Evolutionary conservation across 2,888 invertebrate genomes (phyloP).

Genomic region (Drosophila leonis): DNA sequence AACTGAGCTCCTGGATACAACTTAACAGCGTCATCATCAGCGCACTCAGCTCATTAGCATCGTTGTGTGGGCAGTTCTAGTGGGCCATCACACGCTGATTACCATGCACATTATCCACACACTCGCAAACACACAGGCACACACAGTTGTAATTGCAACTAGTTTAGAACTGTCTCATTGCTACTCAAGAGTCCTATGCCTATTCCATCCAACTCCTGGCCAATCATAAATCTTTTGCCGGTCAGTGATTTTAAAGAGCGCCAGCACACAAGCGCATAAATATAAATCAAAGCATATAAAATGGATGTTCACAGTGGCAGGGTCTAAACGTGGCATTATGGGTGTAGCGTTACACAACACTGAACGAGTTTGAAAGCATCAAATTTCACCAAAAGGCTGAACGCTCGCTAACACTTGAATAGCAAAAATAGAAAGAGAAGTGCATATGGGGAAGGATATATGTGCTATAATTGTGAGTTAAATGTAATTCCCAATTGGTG

Average conservation of each 20-base stretch:
- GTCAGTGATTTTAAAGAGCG: slow-evolving; percentile 46
- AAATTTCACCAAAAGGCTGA: slow-evolving; percentile 29
- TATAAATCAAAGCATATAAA: slow-evolving; percentile 65
- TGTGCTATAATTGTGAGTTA: not conserved
- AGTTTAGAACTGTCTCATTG: slow-evolving; percentile 31
- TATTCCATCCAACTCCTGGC: slow-evolving; percentile 3
- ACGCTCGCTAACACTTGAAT: slow-evolving; percentile 15
- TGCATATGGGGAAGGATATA: not conserved
- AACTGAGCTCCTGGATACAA: slow-evolving; percentile 4
- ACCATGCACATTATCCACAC: slow-evolving; percentile 54
- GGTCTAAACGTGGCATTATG: slow-evolving; percentile 22
- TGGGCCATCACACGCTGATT: slow-evolving; percentile 61
- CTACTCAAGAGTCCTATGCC: slow-evolving; percentile 34
- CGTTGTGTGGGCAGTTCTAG: slow-evolving; percentile 56
- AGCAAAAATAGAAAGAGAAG: not conserved
- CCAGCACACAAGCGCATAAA: slow-evolving; percentile 59
- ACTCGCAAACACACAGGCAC: slow-evolving; percentile 25
- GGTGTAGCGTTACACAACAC: slow-evolving; percentile 51
- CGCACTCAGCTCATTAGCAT: slow-evolving; percentile 63
- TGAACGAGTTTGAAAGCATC: slow-evolving; percentile 34
- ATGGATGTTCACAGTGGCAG: slow-evolving; percentile 57
- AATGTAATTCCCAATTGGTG: not conserved
- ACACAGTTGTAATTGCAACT: slow-evolving; percentile 30
- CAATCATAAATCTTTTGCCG: slow-evolving; percentile 56
- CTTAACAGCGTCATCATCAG: slow-evolving; percentile 16